Conservation (phyloP, 2,797 vertebrate genomes). For the Bryconaethiops microstoma region DNA sequence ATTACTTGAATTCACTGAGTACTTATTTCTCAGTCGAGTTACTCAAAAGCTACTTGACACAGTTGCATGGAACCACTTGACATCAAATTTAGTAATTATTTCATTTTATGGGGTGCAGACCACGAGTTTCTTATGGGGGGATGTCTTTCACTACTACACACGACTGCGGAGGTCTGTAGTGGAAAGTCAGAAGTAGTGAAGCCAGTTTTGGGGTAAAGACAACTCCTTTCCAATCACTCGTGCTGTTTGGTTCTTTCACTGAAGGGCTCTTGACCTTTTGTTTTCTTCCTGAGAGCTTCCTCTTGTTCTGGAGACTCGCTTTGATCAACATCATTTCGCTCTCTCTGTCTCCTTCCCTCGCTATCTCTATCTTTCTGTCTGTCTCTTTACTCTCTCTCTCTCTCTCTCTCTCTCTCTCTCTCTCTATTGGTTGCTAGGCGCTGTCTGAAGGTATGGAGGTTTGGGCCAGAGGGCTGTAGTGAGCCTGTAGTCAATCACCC, state of each 20-base stretch:
- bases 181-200: neutral
- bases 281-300: conserved; percentile 41
- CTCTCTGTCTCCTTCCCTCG: conserved; percentile 14
- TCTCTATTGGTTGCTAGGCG: conserved; percentile 89
- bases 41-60: too few species aligned
- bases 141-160: neutral
- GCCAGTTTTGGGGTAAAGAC: conserved; percentile 3
- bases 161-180: neutral
- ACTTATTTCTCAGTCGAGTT: too few species aligned
- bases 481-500: conserved; percentile 79
- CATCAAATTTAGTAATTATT: too few species aligned
- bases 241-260: conserved; percentile 28
- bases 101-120: too few species aligned
- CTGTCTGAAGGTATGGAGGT: conserved; percentile 80
- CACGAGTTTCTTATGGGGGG: neutral
- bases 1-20: too few species aligned
- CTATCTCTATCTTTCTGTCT: conserved; percentile 20
- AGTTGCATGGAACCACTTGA: too few species aligned
- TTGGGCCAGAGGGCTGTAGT: conserved; percentile 69
- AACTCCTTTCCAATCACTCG: conserved; percentile 41
- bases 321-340: conserved; percentile 41
- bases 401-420: too few species aligned
- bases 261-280: conserved; percentile 56
- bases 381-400: too few species aligned
- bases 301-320: conserved; percentile 40